A percentile compares a stretch with the other conserved stretches of the same genome.
phyloP scores from a whole-genome alignment of 2,888 invertebrate genomes.

The Patella ulyssiponensis region DNA sequence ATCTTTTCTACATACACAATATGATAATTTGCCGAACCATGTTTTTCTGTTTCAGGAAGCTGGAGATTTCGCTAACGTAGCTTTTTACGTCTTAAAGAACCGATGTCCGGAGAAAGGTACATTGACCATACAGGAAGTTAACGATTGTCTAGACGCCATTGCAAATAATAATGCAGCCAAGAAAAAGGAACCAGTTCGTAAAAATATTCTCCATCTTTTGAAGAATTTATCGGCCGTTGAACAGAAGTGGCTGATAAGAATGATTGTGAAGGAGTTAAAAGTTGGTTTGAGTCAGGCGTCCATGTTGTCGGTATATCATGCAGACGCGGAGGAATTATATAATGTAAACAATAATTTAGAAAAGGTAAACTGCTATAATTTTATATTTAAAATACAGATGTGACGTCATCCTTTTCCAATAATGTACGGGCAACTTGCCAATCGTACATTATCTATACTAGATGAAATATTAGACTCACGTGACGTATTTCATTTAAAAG shows the following conservation, averaged over 20 bases:
- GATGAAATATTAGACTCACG: too few relatives aligned
- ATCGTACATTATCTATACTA: too few relatives aligned
- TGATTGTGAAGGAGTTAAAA: slow-evolving; percentile 88
- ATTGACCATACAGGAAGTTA: slow-evolving; percentile 81
- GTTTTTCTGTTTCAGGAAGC: slow-evolving; percentile 64
- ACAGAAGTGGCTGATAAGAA: slow-evolving; percentile 91
- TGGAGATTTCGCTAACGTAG: slow-evolving; percentile 87
- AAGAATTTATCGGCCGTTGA: slow-evolving; percentile 82
- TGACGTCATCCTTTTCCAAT: not conserved
- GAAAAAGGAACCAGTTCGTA: slow-evolving; percentile 73
- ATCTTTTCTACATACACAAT: too few relatives aligned
- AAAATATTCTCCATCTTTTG: slow-evolving; percentile 79
- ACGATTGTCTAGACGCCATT: slow-evolving; percentile 83
- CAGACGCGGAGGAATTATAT: slow-evolving; percentile 84
- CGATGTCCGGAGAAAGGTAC: slow-evolving; percentile 74
- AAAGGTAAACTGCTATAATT: slow-evolving; percentile 75
- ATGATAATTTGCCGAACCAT: too few relatives aligned
- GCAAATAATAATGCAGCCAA: slow-evolving; percentile 79
- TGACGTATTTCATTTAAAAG: not conserved
- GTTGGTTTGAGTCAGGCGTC: slow-evolving; percentile 81
- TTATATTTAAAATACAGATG: not conserved
- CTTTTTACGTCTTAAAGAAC: slow-evolving; percentile 79
- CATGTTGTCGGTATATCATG: slow-evolving; percentile 83
- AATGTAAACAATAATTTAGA: slow-evolving; percentile 80
- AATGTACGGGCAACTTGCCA: too few relatives aligned